These are phyloP conservation scores for Thalpophila matura DNA, from an alignment of 2,888 invertebrate species.

Conservation along the genomic window DNA sequence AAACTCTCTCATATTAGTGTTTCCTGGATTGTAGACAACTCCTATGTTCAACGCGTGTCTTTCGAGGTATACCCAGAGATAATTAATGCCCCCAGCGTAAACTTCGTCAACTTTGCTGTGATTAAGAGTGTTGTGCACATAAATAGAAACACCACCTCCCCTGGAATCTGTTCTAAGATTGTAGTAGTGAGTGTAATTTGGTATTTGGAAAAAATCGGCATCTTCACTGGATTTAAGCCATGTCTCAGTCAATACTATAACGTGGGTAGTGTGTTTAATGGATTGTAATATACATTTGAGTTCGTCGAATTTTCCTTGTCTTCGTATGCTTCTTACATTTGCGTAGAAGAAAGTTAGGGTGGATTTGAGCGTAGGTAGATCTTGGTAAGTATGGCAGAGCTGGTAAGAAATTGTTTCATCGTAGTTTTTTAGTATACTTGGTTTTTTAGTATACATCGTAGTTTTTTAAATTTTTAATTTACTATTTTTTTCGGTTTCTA, in stretches of 20 bases:
- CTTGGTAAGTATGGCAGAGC: background rate
- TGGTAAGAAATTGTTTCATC: background rate
- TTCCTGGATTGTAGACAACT: slow-evolving; percentile 42
- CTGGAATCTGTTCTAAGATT: slow-evolving; percentile 48
- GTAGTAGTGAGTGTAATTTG: slow-evolving; percentile 54
- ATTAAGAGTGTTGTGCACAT: slow-evolving; percentile 53
- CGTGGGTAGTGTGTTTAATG: slow-evolving; percentile 26
- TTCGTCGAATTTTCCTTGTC: slow-evolving; percentile 52
- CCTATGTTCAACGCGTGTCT: slow-evolving; percentile 41
- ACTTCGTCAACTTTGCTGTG: slow-evolving; percentile 27
- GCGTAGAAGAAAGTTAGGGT: slow-evolving; percentile 47
- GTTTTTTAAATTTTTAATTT: too few species aligned
- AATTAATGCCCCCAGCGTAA: slow-evolving; percentile 54
- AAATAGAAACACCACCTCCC: slow-evolving; percentile 61
- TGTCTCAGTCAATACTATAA: slow-evolving; percentile 53
- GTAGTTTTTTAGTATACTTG: too few species aligned
- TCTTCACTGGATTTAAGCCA: slow-evolving; percentile 47
- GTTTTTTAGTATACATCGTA: too few species aligned
- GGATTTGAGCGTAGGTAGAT: background rate
- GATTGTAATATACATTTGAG: slow-evolving; percentile 46
- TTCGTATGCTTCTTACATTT: slow-evolving; percentile 55
- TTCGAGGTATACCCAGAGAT: slow-evolving; percentile 45
- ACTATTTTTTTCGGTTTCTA: too few species aligned
- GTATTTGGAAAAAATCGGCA: slow-evolving; percentile 17
- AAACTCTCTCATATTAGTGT: background rate